Base-by-base conservation (phyloP, 2,888 invertebrate species). In the Fragum fragum region DNA sequence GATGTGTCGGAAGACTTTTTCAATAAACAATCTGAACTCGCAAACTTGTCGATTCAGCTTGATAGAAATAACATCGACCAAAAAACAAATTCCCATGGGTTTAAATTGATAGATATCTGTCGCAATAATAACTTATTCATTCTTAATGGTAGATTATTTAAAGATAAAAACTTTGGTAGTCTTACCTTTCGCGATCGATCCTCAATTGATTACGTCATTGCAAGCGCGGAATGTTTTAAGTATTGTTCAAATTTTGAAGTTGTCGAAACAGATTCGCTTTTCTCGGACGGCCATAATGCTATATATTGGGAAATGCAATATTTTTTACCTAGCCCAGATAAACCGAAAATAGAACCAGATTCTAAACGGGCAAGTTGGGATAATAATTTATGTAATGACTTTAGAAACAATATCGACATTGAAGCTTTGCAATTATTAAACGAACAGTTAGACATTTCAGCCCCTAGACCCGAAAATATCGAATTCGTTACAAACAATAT, bases 141-240 rank as follows among this genome's bases (percentile, higher is more conserved):
- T 28, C 2, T 77, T 26, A 77, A 77, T 66, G 77, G 77, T 23
- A 29, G 72, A 66, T 1, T 66, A 9, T 52, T 61, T 16, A 53
- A 42, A 23, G 77, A 77, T 28, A 39, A 18, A 18, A n/a, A 23
- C 9, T 11, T 36, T n/a, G 77, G 77, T 0, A 55, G 42, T 21
- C 26, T n/a, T 11, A 77, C 77, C 1, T 77, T 77, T 39, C 26
- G 66, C 23, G 57, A 72, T 29, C n/a, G 3, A 32, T 72, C 77
- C n/a, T 16, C 72, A 1, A 72, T 77, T 42, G 77, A 77, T 47
- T 72, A 77, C 36, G 36, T 53, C 14, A 52, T 77, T 16, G 9
- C 68, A 18, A 55, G 55, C 0, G 39, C 63, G 1, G 55, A 73
- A 5, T 68, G 66, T 69, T 52, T 77, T 32, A 5, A 23, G 2